Evolutionary conservation across 1,140 invertebrate species (phyloP), one percentile per base, ranked within the genome.

Genomic region (Drosophila neocordata): DNA sequence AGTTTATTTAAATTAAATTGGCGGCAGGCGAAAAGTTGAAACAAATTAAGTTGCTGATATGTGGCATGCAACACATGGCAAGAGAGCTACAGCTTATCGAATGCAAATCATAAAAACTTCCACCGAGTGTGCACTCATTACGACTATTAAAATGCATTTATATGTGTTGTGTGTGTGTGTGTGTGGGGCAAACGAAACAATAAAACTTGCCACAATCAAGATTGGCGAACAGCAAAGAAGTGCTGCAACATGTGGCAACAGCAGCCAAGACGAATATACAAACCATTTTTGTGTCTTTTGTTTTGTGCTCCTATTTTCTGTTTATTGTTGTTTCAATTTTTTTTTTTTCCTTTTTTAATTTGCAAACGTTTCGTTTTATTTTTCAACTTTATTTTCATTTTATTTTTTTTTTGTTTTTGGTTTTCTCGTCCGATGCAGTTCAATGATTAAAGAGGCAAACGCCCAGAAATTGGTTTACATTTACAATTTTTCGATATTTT

Each of bases 401-500:
- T 38, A 8, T 13, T 58, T 37, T 64, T 60, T 35, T 62, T 52
- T 15, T 34, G 31, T 60, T 65, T 58, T 44, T 8, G 13, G 2
- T 31, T 48, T 20, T 48, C 41, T 48, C 41, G 41, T 85, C 73
- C 82, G 82, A 85, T 85, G 82, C 82, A 85, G 82, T 85, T 85
- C 82, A 87, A 87, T 85, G 82, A 85, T 85, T 85, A 85, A 85
- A 87, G 82, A 87, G 82, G 82, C 82, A 85, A 87, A 85, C 82
- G 82, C 82, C 82, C 82, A 85, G 82, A 85, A 87, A 87, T 85
- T 85, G 78, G 66, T 52, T 77, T 66, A 67, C 73, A 64, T 52
- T 77, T 66, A 67, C 73, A 63, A 78, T 71, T 65, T 56, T 60
- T 62, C 52, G 65, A 73, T 67, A 67, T 79, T 74, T 58, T 61